Base-by-base conservation (phyloP, 1,140 invertebrate genomes). In the Drosophila baimaii region DNA sequence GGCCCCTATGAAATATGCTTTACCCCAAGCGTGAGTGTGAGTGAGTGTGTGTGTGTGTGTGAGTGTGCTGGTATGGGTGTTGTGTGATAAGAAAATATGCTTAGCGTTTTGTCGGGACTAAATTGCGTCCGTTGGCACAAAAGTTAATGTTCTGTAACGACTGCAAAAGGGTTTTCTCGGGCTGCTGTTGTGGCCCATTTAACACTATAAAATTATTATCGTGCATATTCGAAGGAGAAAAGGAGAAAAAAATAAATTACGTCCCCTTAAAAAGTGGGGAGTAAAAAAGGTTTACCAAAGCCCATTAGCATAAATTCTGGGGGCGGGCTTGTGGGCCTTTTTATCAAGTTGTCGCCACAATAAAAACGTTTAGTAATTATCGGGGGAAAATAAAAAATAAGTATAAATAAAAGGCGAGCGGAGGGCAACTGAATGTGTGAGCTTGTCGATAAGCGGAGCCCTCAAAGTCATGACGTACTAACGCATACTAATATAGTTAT, bases 191-290 rank as follows among this genome's bases (percentile, higher is more conserved):
- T 51, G 83, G 49, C 51, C 68, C 83, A 86, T 86, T 86, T 88
- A 86, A 86, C 83, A 86, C 83, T 86, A 86, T 86, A 88, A 86
- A 86, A 83, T 83, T 86, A 86, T 86, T 86, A 86, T 86, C 83
- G 58, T 79, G 76, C 72, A 71, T 80, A 72, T 84, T 84, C 65
- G 65, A 66, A 82, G 70, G 46, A 44, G 47, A 27, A 51, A 43
- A 54, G 64, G 66, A 72, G 47, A 62, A 64, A 56, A 56, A 71
- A 64, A 62, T 58, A 79, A 58, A 68, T 58, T 72, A 54, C 21
- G 29, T 62, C 23, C 41, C 46, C 46, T 27, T 39, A 27, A 55
- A 35, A 54, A n/a, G 5, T 27, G 9, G 4, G 5, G 9, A 21
- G 31, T 13, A 52, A 52, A 62, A 62, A 66, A 33, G 47, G 58